These are phyloP conservation scores for Chrysocyon brachyurus DNA, from an alignment of 2,797 vertebrate species.

Conservation along the genomic window DNA sequence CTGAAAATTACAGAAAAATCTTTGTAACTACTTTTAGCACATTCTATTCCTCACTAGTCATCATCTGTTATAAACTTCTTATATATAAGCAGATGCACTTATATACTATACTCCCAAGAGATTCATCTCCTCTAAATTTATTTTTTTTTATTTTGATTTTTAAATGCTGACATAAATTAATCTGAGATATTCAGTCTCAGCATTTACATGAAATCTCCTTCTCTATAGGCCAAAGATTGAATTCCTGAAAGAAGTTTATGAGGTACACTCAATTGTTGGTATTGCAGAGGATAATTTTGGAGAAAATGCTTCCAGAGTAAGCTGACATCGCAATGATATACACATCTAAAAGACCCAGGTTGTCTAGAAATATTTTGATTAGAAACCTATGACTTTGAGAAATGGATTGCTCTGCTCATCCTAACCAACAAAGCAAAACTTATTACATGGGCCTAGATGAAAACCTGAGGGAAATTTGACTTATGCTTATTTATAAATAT, in stretches of 20 bases:
- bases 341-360: neutral
- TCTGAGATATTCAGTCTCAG: neutral
- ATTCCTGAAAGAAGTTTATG: neutral
- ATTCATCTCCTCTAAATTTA: neutral
- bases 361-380: neutral
- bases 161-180: neutral
- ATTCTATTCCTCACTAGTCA: neutral
- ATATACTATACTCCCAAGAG: neutral
- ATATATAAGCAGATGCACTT: neutral
- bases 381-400: neutral
- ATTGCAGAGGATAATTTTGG: neutral
- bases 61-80: neutral
- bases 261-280: neutral
- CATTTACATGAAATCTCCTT: neutral
- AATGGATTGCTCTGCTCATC: neutral
- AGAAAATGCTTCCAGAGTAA: neutral
- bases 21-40: neutral
- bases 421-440: neutral
- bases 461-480: neutral
- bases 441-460: neutral
- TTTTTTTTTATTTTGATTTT: neutral
- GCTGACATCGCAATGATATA: neutral
- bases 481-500: neutral
- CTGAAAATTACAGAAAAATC: neutral
- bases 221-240: neutral